These are phyloP conservation scores for Phaenicophaeus curvirostris DNA, from an alignment of 2,797 vertebrate genomes.

Conservation along the genomic window DNA sequence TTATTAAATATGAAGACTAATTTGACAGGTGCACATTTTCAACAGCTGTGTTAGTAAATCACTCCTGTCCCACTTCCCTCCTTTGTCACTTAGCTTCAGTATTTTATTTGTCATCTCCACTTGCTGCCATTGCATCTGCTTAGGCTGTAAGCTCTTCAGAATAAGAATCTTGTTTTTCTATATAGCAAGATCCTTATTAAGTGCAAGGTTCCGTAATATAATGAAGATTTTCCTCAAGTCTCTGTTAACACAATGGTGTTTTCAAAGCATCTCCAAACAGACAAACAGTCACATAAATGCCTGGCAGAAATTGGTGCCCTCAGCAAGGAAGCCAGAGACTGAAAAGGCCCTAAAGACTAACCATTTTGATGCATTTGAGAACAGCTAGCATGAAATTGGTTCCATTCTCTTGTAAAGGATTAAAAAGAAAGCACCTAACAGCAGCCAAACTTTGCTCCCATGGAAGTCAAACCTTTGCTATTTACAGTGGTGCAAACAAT, in stretches of 20 bases:
- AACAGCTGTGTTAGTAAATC: background rate
- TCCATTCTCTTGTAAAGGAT: constrained; percentile 5
- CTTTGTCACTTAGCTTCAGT: background rate
- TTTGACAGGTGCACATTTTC: background rate
- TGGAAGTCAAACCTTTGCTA: background rate
- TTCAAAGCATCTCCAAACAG: background rate
- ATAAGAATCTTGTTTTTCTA: background rate
- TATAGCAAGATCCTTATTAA: background rate
- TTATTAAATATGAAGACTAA: background rate
- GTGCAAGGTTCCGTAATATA: background rate
- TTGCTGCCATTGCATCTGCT: background rate
- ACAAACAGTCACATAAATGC: background rate
- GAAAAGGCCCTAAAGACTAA: background rate
- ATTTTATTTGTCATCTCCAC: background rate
- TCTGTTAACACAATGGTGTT: background rate
- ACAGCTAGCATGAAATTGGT: background rate
- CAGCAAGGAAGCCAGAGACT: background rate
- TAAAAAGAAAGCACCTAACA: background rate
- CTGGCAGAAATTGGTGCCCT: background rate
- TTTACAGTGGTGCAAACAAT: background rate
- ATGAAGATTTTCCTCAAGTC: constrained; percentile 11
- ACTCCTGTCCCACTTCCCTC: background rate
- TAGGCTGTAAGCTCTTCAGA: background rate
- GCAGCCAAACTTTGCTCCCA: background rate
- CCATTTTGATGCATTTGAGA: background rate